Percentiles rank a stretch among this genome's conserved stretches.
These are phyloP conservation scores for Acropora tenuis DNA, from an alignment of 64 coral and sea anemone genomes.

Conservation along the genomic window DNA sequence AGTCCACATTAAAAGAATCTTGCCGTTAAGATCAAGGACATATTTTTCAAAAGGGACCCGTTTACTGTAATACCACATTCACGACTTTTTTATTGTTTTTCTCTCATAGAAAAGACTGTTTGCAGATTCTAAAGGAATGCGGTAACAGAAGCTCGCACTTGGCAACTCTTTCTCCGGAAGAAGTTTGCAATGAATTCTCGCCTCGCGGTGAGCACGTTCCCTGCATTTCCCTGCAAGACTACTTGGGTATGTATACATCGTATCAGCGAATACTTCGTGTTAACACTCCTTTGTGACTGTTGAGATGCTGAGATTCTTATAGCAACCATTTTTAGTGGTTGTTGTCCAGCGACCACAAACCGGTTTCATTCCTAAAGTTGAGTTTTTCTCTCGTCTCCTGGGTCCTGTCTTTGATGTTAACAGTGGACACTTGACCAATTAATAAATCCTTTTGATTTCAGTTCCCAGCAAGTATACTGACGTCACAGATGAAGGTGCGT, in stretches of 20 bases:
- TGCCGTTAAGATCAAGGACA: no score
- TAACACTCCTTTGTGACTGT: no score
- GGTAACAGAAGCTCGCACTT: conserved; percentile 67
- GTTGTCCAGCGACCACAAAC: no score
- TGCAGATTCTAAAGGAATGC: conserved; percentile 82
- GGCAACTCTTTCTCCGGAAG: conserved; percentile 50
- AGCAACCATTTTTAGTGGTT: no score
- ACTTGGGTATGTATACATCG: conserved; percentile 68
- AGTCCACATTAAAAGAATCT: no score
- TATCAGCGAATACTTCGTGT: no score
- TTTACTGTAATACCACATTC: no score
- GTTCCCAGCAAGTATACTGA: conserved; percentile 82
- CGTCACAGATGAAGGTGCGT: conserved; percentile 72
- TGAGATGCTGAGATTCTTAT: no score
- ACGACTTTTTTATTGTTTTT: neutral
- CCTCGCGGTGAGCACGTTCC: conserved; percentile 62
- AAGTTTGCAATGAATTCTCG: conserved; percentile 78
- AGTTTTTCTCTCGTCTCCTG: no score
- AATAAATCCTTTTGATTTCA: conserved; percentile 29
- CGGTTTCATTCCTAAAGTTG: no score
- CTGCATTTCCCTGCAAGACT: conserved; percentile 82
- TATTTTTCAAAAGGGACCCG: no score
- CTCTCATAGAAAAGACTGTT: conserved; percentile 75
- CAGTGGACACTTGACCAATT: neutral
- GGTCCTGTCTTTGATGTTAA: neutral